Percentiles rank a stretch among this genome's conserved stretches.
phyloP scores from a whole-genome alignment of 2,113 vertebrate species.

The Sylvilagus bachmani region DNA sequence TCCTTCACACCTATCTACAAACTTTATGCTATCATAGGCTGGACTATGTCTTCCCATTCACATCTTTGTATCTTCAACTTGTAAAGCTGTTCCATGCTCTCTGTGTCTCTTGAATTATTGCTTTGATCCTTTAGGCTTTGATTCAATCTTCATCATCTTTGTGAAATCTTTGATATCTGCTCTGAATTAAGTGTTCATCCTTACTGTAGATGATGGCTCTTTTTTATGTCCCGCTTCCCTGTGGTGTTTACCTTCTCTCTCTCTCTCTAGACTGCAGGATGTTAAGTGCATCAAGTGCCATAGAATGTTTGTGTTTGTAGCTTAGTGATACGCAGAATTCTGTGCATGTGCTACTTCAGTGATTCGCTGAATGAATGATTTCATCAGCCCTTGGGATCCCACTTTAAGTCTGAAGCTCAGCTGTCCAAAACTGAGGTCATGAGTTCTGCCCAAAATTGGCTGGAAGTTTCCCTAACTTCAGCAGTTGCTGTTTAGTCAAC shows the following conservation, averaged over 20 bases:
- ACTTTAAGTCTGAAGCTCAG: not conserved
- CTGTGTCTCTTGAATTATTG: not conserved
- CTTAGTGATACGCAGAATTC: not conserved
- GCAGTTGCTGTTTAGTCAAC: not conserved
- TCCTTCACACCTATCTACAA: not conserved
- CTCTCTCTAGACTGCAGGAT: not conserved
- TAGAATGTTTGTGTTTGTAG: not conserved
- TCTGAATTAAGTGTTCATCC: not conserved
- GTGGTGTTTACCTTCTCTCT: not conserved
- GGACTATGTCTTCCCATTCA: not conserved
- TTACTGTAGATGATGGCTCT: not conserved
- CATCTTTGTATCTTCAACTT: not conserved
- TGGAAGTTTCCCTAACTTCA: not conserved
- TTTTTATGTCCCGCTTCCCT: not conserved
- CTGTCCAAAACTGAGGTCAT: not conserved
- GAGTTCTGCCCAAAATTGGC: not conserved
- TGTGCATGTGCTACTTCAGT: not conserved
- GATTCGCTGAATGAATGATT: not conserved
- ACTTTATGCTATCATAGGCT: rapidly evolving
- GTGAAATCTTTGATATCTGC: not conserved
- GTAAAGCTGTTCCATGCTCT: not conserved
- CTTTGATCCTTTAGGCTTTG: not conserved
- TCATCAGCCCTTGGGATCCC: not conserved
- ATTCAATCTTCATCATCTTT: not conserved
- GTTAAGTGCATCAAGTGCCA: not conserved